Evolutionary conservation across 2,797 vertebrate genomes (phyloP), one percentile per base, ranked within the genome.

Genomic region (Streptopelia turtur): DNA sequence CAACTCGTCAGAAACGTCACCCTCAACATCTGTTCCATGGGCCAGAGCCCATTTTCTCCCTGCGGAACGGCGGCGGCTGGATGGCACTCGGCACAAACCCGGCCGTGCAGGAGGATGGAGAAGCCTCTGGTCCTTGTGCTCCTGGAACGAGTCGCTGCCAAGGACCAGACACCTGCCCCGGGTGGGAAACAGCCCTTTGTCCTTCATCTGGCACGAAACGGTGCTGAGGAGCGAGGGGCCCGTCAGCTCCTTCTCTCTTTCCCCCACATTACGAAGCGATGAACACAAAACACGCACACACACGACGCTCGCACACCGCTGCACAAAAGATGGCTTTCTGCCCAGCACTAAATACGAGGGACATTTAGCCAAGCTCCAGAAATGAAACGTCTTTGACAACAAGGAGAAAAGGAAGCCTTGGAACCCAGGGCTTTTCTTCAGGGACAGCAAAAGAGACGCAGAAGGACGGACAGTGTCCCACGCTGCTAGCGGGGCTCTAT

Each of bases 141-240:
- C 41, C 90, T 33, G 77, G 68, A 39, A 33, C 11, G 21, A 5
- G 33, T 4, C 0, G 1, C 13, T 35, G 94, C 89, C 85, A 33
- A 50, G 78, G 45, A 53, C 15, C 33, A 37, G 85, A 12, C 66
- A 25, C 52, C 80, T 68, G 94, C 17, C 83, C 8, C 41, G 2
- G 37, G 14, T 9, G 65, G 87, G 72, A n/a, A 41, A 9, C 0
- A 15, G 49, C 50, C 75, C 49, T 22, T 24, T 15, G 16, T 45
- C 43, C n/a, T 69, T 22, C 5, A 0, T 1, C 30, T 1, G 31
- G 1, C 61, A 7, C 0, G 49, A 1, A 9, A 23, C 60, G 77
- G 43, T 20, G 89, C 35, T 39, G 9, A 27, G 31, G 60, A 7
- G 20, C 10, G 14, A 52, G 47, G 75, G 13, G 30, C 33, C 1